Percentiles rank a stretch among this genome's conserved stretches.
Evolutionary conservation across 2,113 vertebrate species (phyloP).

Genomic region (Paramormyrops kingsleyae): DNA sequence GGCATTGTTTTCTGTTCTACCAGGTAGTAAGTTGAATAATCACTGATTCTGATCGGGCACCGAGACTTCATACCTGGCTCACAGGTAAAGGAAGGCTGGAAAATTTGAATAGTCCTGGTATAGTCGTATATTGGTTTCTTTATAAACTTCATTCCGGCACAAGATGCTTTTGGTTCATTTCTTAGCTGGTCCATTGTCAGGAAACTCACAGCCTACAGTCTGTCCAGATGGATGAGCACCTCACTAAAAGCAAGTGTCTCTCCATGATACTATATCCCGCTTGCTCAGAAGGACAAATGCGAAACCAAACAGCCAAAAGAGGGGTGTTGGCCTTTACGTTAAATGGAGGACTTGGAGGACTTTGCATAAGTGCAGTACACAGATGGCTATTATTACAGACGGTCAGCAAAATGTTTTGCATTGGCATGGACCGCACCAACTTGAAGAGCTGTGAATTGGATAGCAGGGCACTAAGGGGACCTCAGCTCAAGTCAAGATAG

Average conservation of each 20-base stretch:
- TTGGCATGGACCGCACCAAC: background rate
- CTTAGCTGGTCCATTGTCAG: background rate
- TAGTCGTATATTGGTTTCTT: background rate
- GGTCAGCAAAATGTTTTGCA: background rate
- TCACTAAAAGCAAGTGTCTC: background rate
- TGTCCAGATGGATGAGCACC: background rate
- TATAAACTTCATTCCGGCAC: background rate
- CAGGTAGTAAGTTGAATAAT: no score
- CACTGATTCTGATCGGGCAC: no score
- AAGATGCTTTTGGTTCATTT: background rate
- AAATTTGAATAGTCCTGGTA: no score
- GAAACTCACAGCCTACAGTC: background rate
- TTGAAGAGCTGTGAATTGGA: background rate
- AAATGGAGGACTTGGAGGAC: background rate
- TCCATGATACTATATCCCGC: background rate
- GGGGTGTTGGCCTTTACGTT: background rate
- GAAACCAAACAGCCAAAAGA: background rate
- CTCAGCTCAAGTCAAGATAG: background rate
- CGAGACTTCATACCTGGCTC: no score
- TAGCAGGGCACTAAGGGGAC: background rate
- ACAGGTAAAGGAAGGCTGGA: no score
- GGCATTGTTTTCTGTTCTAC: no score
- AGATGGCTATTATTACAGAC: background rate
- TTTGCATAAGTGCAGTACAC: background rate
- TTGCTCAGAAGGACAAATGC: background rate